Conservation (phyloP, 2,113 vertebrate genomes). For the Nematolebias whitei region DNA sequence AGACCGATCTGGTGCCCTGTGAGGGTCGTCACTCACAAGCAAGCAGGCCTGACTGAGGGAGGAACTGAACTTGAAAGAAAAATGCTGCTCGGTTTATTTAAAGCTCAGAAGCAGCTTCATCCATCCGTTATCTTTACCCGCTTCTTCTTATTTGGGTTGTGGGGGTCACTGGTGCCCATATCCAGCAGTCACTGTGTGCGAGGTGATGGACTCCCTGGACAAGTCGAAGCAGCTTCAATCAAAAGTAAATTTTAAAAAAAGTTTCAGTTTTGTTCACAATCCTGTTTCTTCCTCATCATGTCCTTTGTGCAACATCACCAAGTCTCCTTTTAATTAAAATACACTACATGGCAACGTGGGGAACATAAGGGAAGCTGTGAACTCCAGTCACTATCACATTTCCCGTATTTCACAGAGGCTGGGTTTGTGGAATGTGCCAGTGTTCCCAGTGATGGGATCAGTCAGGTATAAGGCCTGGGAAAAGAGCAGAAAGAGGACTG, state of each 20-base stretch:
- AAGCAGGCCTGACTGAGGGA: conserved; percentile 36
- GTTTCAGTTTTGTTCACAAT: conserved; percentile 10
- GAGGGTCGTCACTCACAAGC: conserved; percentile 72
- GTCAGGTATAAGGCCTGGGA: conserved; percentile 65
- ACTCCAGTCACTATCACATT: conserved; percentile 70
- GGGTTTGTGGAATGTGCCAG: conserved; percentile 53
- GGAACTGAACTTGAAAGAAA: conserved; percentile 43
- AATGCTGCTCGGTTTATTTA: conserved; percentile 39
- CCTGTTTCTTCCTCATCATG: conserved; percentile 29
- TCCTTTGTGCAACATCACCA: conserved; percentile 60
- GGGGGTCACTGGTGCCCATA: no score
- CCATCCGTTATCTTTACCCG: no score
- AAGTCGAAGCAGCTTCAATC: conserved; percentile 14
- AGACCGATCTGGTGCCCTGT: conserved; percentile 68
- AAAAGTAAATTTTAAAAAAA: neutral
- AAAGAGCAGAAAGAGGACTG: conserved; percentile 28
- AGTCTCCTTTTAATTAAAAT: conserved; percentile 80
- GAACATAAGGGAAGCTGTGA: conserved; percentile 69
- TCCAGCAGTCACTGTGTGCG: no score
- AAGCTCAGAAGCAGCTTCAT: conserved; percentile 20
- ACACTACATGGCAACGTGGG: conserved; percentile 42
- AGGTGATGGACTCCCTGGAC: no score
- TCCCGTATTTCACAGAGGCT: conserved; percentile 64
- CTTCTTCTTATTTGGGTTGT: no score
- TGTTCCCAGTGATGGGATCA: conserved; percentile 60